Evolutionary conservation across 1,140 invertebrate species (phyloP).

Genomic region (Aphaenogaster rudis): DNA sequence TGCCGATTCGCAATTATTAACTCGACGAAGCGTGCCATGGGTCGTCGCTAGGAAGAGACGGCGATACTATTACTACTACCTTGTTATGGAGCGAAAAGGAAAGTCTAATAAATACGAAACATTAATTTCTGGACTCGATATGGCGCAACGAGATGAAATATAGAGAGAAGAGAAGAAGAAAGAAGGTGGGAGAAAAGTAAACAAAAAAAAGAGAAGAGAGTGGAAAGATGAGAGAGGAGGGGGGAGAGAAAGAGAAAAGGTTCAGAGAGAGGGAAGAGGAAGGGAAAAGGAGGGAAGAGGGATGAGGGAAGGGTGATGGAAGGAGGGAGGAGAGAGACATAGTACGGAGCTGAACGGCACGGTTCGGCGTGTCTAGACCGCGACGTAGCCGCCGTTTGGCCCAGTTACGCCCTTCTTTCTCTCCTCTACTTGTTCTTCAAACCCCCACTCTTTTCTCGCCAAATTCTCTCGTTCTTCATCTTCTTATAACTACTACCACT

Average conservation of each 20-base stretch:
- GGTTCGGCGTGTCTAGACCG: conserved; percentile 73
- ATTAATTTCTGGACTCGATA: conserved; percentile 69
- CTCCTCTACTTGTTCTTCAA: conserved; percentile 49
- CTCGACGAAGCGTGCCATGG: conserved; percentile 25
- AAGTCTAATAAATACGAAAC: conserved; percentile 68
- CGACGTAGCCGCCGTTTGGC: conserved; percentile 75
- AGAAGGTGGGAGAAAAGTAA: neutral
- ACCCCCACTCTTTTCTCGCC: neutral
- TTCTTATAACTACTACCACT: conserved; percentile 29
- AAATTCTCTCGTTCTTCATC: neutral
- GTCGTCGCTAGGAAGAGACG: conserved; percentile 40
- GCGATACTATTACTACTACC: conserved; percentile 32
- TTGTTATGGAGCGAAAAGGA: conserved; percentile 70
- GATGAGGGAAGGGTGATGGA: no score
- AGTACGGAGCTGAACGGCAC: neutral
- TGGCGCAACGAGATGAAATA: neutral
- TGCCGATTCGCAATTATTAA: conserved; percentile 59
- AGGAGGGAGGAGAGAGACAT: neutral
- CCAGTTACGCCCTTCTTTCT: conserved; percentile 75
- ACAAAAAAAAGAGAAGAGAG: neutral
- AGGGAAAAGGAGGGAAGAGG: neutral
- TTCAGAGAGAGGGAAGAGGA: neutral
- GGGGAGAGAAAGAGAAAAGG: neutral
- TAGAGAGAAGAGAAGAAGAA: neutral
- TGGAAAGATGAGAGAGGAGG: neutral